Evolutionary conservation across 2,113 vertebrate species (phyloP).

Genomic region (Chitala chitala): DNA sequence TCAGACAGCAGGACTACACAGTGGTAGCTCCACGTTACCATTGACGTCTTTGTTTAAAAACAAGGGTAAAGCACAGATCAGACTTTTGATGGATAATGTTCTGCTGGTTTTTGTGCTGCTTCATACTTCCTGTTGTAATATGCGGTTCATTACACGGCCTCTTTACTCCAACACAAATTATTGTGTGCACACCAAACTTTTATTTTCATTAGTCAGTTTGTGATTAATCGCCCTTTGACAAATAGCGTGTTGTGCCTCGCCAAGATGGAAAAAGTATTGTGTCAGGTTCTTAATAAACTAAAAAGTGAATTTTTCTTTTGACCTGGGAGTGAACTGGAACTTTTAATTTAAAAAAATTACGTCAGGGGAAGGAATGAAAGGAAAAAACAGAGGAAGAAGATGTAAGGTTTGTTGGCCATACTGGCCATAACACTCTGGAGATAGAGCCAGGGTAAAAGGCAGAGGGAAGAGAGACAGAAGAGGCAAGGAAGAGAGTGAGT

Average conservation of each 20-base stretch:
- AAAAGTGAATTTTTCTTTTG: too few species aligned
- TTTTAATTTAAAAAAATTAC: background rate
- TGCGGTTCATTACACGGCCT: constrained; percentile 10
- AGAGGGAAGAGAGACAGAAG: background rate
- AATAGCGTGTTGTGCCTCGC: background rate
- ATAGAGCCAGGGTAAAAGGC: background rate
- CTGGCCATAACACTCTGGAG: background rate
- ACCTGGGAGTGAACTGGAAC: background rate
- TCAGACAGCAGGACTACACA: background rate
- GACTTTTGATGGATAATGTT: too few species aligned
- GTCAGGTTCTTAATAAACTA: too few species aligned
- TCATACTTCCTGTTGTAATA: background rate
- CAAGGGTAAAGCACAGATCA: too few species aligned
- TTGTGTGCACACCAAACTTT: background rate
- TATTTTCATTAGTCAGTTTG: background rate
- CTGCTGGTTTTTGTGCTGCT: background rate
- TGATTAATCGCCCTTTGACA: background rate
- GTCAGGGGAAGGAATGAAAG: constrained; percentile 16
- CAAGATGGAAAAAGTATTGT: too few species aligned
- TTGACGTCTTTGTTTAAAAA: too few species aligned
- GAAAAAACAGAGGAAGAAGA: constrained; percentile 11
- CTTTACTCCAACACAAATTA: background rate
- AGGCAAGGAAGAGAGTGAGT: background rate
- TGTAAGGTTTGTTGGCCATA: too few species aligned
- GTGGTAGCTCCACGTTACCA: background rate